Percentiles rank a stretch among this genome's conserved stretches.
phyloP scores from a whole-genome alignment of 2,888 invertebrate genomes.

The Cosmia trapezina region DNA sequence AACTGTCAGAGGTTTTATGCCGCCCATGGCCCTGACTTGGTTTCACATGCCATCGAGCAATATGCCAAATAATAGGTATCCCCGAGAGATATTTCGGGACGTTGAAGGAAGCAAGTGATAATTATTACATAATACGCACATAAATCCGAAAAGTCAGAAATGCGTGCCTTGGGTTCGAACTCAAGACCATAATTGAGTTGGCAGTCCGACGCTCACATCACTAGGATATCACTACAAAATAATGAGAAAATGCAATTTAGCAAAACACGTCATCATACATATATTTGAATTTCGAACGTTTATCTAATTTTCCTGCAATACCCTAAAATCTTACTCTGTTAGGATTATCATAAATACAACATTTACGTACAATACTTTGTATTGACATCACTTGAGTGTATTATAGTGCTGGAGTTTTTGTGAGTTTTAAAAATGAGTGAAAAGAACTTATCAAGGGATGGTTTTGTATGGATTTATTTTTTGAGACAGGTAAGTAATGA shows the following conservation, averaged over 20 bases:
- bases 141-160: too few relatives aligned
- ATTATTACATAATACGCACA: too few relatives aligned
- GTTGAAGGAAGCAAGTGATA: too few relatives aligned
- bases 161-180: too few relatives aligned
- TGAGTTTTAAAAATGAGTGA: constrained; percentile 28
- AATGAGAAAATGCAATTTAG: background rate
- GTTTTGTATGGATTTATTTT: constrained; percentile 34
- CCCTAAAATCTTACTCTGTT: constrained; percentile 10
- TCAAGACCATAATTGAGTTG: too few relatives aligned
- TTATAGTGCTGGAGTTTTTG: too few relatives aligned
- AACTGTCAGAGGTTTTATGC: too few relatives aligned
- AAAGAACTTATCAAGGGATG: background rate
- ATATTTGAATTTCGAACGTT: background rate
- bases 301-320: background rate
- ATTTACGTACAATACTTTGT: background rate
- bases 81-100: too few relatives aligned
- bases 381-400: background rate
- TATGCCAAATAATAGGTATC: too few relatives aligned
- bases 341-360: background rate
- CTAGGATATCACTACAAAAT: background rate
- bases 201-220: too few relatives aligned
- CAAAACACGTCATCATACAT: background rate
- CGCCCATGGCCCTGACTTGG: too few relatives aligned
- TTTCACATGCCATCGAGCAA: too few relatives aligned
- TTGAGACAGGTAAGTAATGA: constrained; percentile 34